These are phyloP conservation scores for Episyrphus balteatus DNA, from an alignment of 1,140 invertebrate genomes.

Conservation along the genomic window DNA sequence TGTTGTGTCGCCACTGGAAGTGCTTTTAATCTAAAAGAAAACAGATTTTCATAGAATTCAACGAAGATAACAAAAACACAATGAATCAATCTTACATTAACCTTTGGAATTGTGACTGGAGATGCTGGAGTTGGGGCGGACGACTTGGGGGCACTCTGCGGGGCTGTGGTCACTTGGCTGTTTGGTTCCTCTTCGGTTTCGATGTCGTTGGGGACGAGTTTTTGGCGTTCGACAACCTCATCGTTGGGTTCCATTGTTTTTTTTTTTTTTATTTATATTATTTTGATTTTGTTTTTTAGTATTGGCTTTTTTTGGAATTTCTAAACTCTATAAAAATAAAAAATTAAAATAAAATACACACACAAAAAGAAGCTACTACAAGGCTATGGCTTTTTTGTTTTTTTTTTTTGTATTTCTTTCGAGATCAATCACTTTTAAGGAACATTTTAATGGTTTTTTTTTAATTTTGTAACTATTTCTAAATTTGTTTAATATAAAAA, in stretches of 20 bases:
- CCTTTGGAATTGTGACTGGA: constrained; percentile 33
- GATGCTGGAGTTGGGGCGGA: constrained; percentile 26
- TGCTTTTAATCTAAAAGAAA: constrained; percentile 29
- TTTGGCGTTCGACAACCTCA: constrained; percentile 33
- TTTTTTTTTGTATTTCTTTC: too few species aligned
- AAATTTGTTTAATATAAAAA: too few species aligned
- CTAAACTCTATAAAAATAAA: too few species aligned
- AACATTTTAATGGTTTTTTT: too few species aligned
- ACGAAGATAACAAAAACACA: not conserved
- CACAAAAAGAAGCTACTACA: too few species aligned
- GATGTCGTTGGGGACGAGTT: constrained; percentile 31
- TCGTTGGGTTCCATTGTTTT: constrained; percentile 31
- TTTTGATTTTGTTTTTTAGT: not conserved
- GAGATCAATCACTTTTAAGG: too few species aligned
- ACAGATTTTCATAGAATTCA: too few species aligned
- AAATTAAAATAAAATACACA: too few species aligned
- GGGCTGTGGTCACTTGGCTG: constrained; percentile 19
- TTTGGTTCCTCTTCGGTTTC: constrained; percentile 21
- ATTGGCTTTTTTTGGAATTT: not conserved
- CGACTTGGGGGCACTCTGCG: constrained; percentile 33
- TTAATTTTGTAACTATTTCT: too few species aligned
- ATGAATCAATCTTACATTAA: constrained; percentile 13
- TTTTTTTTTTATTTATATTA: not conserved
- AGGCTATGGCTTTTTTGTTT: too few species aligned
- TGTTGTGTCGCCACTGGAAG: constrained; percentile 32